A percentile compares a stretch with the other conserved stretches of the same genome.
phyloP scores from a whole-genome alignment of 1,140 invertebrate genomes.

The Mizuhopecten yessoensis region DNA sequence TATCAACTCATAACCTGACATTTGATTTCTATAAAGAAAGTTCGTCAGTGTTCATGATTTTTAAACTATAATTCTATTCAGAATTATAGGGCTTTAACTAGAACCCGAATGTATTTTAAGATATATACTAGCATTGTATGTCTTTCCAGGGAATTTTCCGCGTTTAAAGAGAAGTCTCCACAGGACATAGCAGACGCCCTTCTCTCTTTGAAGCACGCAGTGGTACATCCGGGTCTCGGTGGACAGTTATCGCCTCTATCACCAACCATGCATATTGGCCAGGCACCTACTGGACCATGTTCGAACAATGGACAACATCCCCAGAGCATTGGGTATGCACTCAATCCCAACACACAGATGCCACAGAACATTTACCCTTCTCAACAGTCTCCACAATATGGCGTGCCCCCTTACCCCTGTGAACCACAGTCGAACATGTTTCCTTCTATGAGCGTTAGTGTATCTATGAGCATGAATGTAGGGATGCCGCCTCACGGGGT shows the following conservation, averaged over 20 bases:
- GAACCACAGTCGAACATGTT: constrained; percentile 83
- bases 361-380: constrained; percentile 77
- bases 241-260: constrained; percentile 74
- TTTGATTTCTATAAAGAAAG: too few relatives aligned
- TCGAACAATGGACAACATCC: constrained; percentile 60
- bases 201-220: constrained; percentile 93
- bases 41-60: too few relatives aligned
- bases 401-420: constrained; percentile 67
- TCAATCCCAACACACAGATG: constrained; percentile 69
- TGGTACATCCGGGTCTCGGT: constrained; percentile 87
- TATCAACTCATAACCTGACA: too few relatives aligned
- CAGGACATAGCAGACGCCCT: constrained; percentile 92
- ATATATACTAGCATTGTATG: too few relatives aligned
- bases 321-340: constrained; percentile 69
- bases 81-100: too few relatives aligned
- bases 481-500: constrained; percentile 86
- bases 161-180: constrained; percentile 80
- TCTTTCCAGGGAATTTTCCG: constrained; percentile 79
- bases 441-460: constrained; percentile 96
- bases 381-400: constrained; percentile 79
- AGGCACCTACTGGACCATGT: constrained; percentile 60
- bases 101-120: too few relatives aligned
- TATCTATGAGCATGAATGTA: constrained; percentile 99
- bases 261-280: constrained; percentile 69
- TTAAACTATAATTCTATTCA: too few relatives aligned